These are phyloP conservation scores for Heliocidaris tuberculata DNA, from an alignment of 35 echinoderm and acorn worm species.

Conservation along the genomic window DNA sequence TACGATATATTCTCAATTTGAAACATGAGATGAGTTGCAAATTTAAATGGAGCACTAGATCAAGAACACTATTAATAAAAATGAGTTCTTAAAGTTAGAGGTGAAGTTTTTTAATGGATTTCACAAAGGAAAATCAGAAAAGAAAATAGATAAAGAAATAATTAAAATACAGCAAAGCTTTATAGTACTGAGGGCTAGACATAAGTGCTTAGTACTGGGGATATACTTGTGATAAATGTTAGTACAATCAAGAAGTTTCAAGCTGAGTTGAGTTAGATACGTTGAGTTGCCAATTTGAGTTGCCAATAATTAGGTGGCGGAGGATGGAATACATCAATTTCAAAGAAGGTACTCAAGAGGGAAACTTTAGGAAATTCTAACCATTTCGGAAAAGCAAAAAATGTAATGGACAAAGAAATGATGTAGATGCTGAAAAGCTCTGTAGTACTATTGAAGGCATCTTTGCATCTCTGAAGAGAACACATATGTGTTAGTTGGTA, in stretches of 20 bases:
- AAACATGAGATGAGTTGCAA: neutral
- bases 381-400: neutral
- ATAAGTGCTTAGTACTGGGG: too few species aligned
- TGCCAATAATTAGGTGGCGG: neutral
- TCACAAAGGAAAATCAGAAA: neutral
- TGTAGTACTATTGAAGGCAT: too few species aligned
- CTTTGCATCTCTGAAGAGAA: too few species aligned
- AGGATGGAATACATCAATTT: too few species aligned
- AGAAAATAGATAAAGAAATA: neutral
- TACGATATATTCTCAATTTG: neutral
- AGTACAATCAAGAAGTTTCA: neutral
- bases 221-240: neutral
- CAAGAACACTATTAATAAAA: too few species aligned
- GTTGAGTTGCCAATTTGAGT: neutral
- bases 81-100: too few species aligned
- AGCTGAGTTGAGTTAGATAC: neutral
- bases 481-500: too few species aligned
- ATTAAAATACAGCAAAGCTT: neutral
- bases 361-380: neutral
- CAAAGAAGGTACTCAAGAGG: too few species aligned
- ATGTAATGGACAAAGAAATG: neutral
- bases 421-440: neutral
- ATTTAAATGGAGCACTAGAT: too few species aligned
- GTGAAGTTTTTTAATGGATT: too few species aligned
- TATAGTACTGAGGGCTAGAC: neutral